Percentiles rank a stretch among this genome's conserved stretches.
Evolutionary conservation across 2,113 vertebrate species (phyloP).

Genomic region (Labeo catla): DNA sequence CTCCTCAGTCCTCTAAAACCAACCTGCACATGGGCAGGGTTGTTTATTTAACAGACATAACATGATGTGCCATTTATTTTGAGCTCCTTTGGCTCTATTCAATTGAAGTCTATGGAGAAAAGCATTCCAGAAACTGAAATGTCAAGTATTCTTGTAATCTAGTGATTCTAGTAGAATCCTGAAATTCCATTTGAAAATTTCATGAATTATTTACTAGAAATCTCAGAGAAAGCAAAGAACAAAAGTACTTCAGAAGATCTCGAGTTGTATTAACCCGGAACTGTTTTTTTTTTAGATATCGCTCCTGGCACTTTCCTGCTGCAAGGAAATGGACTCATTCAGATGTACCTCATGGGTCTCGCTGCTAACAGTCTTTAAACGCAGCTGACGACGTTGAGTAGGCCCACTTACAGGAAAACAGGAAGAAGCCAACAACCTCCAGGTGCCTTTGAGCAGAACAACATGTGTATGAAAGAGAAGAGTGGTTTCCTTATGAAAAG

Average conservation of each 20-base stretch:
- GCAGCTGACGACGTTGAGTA: background rate
- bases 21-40: no score
- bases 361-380: slow-evolving; percentile 4
- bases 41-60: background rate
- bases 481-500: background rate
- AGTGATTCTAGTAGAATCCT: background rate
- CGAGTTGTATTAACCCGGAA: background rate
- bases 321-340: background rate
- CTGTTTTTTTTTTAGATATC: background rate
- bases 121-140: no score
- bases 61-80: background rate
- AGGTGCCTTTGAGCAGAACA: slow-evolving; percentile 10
- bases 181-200: background rate
- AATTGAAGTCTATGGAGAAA: background rate
- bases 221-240: background rate
- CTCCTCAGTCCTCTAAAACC: background rate
- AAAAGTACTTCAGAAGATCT: background rate
- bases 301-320: background rate
- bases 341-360: slow-evolving; percentile 26
- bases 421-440: slow-evolving; percentile 45
- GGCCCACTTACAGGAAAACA: slow-evolving; percentile 37
- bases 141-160: no score
- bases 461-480: background rate
- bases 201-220: background rate
- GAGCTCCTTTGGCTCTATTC: background rate